Evolutionary conservation across 2,113 vertebrate species (phyloP).

Genomic region (Petaurus breviceps): DNA sequence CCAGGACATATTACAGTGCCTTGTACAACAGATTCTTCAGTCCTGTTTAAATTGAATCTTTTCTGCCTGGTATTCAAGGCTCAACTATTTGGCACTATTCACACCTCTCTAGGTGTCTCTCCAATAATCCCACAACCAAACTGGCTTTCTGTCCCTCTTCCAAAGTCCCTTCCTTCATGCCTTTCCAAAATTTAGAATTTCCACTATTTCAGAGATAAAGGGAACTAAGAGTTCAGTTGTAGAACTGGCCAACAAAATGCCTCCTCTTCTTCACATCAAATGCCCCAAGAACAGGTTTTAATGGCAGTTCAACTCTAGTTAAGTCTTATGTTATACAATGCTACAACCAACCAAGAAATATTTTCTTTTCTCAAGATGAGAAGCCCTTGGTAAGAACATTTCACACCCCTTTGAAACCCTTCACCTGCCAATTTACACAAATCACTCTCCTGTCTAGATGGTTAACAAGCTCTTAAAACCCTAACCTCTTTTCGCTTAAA

Average conservation of each 20-base stretch:
- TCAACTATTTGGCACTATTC: background rate
- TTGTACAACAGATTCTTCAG: background rate
- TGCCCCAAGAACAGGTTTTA: background rate
- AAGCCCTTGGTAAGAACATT: background rate
- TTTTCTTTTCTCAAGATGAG: background rate
- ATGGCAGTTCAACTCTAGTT: background rate
- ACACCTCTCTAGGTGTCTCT: background rate
- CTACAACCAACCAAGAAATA: background rate
- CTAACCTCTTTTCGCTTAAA: background rate
- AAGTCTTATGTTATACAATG: background rate
- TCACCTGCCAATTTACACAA: background rate
- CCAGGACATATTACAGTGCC: background rate
- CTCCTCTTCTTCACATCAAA: background rate
- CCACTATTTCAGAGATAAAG: background rate
- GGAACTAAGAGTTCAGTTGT: too few species aligned
- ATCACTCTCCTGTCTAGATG: background rate
- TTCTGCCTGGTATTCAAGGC: too few species aligned
- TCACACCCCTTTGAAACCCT: background rate
- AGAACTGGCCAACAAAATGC: background rate
- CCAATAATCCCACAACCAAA: background rate
- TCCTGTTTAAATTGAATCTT: too few species aligned
- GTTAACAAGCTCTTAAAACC: background rate
- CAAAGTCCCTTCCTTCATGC: background rate
- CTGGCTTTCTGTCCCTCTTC: background rate
- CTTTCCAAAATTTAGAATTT: background rate